Evolutionary conservation across 2,888 invertebrate species (phyloP).

Genomic region (Lepetodrilus schrolli): DNA sequence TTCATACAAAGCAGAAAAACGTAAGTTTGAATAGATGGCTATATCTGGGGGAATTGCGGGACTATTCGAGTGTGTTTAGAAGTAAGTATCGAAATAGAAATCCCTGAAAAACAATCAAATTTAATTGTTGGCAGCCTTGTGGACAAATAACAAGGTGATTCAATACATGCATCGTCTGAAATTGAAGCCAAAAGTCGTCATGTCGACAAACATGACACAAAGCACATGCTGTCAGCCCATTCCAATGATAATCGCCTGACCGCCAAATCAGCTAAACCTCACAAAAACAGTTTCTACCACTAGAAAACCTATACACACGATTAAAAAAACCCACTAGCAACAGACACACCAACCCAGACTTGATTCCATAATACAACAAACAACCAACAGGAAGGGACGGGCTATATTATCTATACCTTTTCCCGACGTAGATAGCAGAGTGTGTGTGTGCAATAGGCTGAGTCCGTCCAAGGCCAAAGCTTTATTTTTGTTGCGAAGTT

Average conservation of each 20-base stretch:
- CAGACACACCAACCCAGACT: background rate
- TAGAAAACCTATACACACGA: background rate
- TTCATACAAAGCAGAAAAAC: too few relatives aligned
- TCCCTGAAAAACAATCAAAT: too few relatives aligned
- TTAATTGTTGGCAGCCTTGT: background rate
- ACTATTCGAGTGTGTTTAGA: too few relatives aligned
- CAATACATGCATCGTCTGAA: background rate
- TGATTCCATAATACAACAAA: background rate
- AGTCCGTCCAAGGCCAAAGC: slow-evolving; percentile 70
- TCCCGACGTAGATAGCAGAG: slow-evolving; percentile 66
- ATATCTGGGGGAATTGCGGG: too few relatives aligned
- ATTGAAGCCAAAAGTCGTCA: background rate
- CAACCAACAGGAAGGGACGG: background rate
- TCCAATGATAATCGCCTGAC: background rate
- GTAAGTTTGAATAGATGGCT: too few relatives aligned
- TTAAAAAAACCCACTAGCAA: background rate
- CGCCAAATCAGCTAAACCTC: background rate
- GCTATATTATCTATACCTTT: slow-evolving; percentile 39
- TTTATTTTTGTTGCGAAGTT: slow-evolving; percentile 57
- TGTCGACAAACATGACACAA: background rate
- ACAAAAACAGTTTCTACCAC: background rate
- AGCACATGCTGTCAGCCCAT: background rate
- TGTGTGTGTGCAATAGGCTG: slow-evolving; percentile 72
- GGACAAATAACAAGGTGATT: background rate
- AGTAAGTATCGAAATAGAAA: too few relatives aligned